These are phyloP conservation scores for Aleiodes testaceus DNA, from an alignment of 2,888 invertebrate genomes.

Conservation along the genomic window DNA sequence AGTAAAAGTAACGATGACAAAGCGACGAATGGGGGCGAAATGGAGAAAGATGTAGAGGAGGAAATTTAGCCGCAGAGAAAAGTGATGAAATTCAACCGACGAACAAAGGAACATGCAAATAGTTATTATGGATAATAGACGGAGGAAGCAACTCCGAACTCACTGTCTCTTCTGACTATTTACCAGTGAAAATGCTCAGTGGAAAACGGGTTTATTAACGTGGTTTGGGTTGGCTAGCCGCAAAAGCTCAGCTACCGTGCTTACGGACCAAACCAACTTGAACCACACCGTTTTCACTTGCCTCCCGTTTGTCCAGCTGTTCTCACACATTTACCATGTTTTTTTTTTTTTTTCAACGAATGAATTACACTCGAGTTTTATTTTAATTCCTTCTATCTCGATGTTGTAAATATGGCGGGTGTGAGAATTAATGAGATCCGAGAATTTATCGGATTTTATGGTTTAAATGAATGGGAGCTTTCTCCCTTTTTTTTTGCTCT, in stretches of 20 bases:
- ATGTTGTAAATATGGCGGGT: not conserved
- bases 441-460: not conserved
- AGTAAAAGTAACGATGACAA: conserved; percentile 14
- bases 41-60: not conserved
- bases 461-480: not conserved
- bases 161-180: conserved; percentile 38
- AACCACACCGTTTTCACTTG: conserved; percentile 43
- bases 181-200: conserved; percentile 49
- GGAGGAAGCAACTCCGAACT: not conserved
- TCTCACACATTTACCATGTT: not conserved
- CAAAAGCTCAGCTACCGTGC: conserved; percentile 53
- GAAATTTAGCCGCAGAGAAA: not conserved
- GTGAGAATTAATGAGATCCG: not conserved
- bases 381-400: not conserved
- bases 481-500: conserved; percentile 7
- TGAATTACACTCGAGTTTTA: not conserved
- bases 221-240: conserved; percentile 60
- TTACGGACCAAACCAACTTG: conserved; percentile 45
- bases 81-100: conserved; percentile 31
- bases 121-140: conserved; percentile 34
- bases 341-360: not conserved
- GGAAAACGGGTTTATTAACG: conserved; percentile 61
- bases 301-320: conserved; percentile 32
- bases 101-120: conserved; percentile 32
- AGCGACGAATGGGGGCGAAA: not conserved